Percentiles rank a stretch among this genome's conserved stretches.
Evolutionary conservation across 2,888 invertebrate genomes (phyloP).

Genomic region (Osedax fenrisi): DNA sequence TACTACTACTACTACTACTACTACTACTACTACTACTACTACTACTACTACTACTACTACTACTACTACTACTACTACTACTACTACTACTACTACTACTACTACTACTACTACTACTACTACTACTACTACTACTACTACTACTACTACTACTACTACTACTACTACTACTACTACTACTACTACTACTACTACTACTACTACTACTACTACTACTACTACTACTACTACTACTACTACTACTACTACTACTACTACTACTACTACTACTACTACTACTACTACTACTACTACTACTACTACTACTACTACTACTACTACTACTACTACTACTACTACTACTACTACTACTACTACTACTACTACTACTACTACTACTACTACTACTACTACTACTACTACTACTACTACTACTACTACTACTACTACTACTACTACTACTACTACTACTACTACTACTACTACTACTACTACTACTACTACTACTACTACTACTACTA

Average conservation of each 20-base stretch:
- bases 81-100: neutral
- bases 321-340: too few species aligned
- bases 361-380: too few species aligned
- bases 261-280: neutral
- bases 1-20: neutral
- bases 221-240: neutral
- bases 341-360: too few species aligned
- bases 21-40: neutral
- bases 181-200: neutral
- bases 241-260: constrained; percentile 2
- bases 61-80: neutral
- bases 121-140: constrained; percentile 2
- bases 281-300: neutral
- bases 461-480: too few species aligned
- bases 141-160: neutral
- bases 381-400: too few species aligned
- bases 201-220: neutral
- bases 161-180: neutral
- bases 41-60: neutral
- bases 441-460: too few species aligned
- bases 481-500: too few species aligned
- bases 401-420: too few species aligned
- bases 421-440: too few species aligned
- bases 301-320: neutral
- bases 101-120: neutral